Evolutionary conservation across 2,113 vertebrate genomes (phyloP).

Genomic region (Strix uralensis): DNA sequence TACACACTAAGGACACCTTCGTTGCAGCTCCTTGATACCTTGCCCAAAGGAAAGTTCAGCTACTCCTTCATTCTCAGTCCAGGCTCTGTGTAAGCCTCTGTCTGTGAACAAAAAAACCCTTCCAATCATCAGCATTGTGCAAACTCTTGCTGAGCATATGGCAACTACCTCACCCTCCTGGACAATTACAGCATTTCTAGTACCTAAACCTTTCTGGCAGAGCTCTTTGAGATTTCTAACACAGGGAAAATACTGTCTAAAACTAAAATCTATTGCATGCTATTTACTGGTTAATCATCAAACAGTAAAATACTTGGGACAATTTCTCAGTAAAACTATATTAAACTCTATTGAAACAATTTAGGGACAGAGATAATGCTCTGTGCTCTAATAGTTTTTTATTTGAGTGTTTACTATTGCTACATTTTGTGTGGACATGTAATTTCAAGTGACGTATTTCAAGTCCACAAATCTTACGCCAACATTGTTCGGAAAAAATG

Average conservation of each 20-base stretch:
- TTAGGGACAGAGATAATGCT: background rate
- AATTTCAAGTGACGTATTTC: slow-evolving; percentile 6
- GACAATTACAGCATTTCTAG: background rate
- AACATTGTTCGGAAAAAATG: background rate
- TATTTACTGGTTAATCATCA: background rate
- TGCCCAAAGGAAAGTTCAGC: background rate
- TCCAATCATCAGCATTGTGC: background rate
- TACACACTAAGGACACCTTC: background rate
- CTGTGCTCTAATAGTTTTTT: background rate
- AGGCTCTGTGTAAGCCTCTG: background rate
- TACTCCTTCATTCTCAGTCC: background rate
- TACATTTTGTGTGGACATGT: background rate
- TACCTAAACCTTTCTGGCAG: background rate
- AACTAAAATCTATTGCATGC: background rate
- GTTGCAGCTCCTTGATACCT: background rate
- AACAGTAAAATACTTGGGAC: background rate
- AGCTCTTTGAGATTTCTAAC: background rate
- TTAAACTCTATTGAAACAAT: slow-evolving; percentile 13
- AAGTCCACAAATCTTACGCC: background rate
- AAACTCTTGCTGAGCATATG: background rate
- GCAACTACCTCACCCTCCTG: background rate
- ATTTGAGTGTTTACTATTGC: background rate
- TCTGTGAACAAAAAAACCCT: background rate
- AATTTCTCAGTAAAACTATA: background rate
- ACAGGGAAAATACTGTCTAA: background rate